phyloP scores from a whole-genome alignment of 2,888 invertebrate genomes.

The Drepana falcataria region DNA sequence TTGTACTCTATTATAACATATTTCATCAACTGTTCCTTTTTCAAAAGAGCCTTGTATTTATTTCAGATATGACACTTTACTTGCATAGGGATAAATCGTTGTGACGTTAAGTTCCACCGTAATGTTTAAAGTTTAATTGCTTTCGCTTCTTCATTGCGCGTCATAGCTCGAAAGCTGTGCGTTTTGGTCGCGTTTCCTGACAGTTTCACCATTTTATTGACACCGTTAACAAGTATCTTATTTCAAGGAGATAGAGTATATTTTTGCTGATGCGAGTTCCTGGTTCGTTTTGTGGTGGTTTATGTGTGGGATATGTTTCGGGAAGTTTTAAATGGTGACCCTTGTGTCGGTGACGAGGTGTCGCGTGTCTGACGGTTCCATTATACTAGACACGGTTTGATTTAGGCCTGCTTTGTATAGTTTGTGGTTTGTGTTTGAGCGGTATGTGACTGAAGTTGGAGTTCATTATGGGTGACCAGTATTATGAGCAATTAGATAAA shows the following conservation, averaged over 20 bases:
- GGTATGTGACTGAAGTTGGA: background rate
- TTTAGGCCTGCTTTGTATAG: conserved; percentile 16
- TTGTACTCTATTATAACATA: too few species aligned
- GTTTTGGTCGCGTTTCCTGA: conserved; percentile 2
- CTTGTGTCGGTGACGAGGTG: conserved; percentile 50
- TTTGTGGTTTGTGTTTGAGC: conserved; percentile 10
- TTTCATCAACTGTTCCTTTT: too few species aligned
- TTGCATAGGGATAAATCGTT: background rate
- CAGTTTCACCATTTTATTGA: background rate
- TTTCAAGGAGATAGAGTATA: background rate
- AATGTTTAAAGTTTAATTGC: conserved; percentile 59
- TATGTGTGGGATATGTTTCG: conserved; percentile 14
- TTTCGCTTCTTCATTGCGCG: conserved; percentile 15
- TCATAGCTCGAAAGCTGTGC: conserved; percentile 4
- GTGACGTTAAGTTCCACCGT: conserved; percentile 12
- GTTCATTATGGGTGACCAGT: background rate
- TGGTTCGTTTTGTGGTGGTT: background rate
- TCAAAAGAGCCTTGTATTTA: too few species aligned
- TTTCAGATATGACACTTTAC: background rate
- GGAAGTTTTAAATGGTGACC: conserved; percentile 57
- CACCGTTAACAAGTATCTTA: background rate
- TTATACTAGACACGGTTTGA: conserved; percentile 45
- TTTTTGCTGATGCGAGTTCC: background rate
- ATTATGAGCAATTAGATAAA: too few species aligned
- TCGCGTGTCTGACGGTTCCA: conserved; percentile 47